A percentile compares a stretch with the other conserved stretches of the same genome.
phyloP scores from a whole-genome alignment of 2,888 invertebrate genomes.

The Temnothorax unifasciatus region DNA sequence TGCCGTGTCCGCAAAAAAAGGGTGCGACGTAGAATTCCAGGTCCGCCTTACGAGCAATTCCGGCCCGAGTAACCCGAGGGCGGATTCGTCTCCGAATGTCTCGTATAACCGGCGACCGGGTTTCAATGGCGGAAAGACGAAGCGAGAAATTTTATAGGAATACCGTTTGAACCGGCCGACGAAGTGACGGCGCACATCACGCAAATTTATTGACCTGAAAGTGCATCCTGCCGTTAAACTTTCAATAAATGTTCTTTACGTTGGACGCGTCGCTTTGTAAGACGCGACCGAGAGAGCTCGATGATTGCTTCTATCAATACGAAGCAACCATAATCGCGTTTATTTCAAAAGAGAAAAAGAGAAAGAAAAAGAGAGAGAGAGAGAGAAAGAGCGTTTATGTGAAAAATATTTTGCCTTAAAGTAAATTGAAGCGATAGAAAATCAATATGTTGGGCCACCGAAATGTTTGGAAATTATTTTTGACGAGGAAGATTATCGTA shows the following conservation, averaged over 20 bases:
- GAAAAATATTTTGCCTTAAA: slow-evolving; percentile 4
- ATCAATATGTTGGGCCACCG: not conserved
- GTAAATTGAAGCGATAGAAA: not conserved
- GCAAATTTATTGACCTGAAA: slow-evolving; percentile 38
- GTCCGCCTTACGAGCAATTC: slow-evolving; percentile 29
- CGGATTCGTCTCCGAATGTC: slow-evolving; percentile 4
- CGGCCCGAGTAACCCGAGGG: slow-evolving; percentile 39
- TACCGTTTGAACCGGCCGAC: slow-evolving; percentile 16
- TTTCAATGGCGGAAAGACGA: slow-evolving; percentile 14
- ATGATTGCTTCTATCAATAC: not conserved
- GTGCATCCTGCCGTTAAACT: slow-evolving; percentile 26
- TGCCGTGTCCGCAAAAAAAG: slow-evolving; percentile 45
- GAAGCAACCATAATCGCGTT: slow-evolving; percentile 16
- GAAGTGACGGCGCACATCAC: slow-evolving; percentile 16
- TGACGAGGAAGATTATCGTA: not conserved
- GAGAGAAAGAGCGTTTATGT: not conserved
- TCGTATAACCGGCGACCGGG: slow-evolving; percentile 16
- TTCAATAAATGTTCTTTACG: slow-evolving; percentile 12
- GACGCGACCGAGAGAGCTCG: not conserved
- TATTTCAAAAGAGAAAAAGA: not conserved
- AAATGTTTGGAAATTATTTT: not conserved
- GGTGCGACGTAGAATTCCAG: slow-evolving; percentile 19
- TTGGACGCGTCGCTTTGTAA: slow-evolving; percentile 11
- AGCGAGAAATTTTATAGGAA: slow-evolving; percentile 45
- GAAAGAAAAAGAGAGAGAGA: not conserved